Base-by-base conservation (phyloP, 2,113 vertebrate genomes). In the Cyphomyrus discorhynchus region DNA sequence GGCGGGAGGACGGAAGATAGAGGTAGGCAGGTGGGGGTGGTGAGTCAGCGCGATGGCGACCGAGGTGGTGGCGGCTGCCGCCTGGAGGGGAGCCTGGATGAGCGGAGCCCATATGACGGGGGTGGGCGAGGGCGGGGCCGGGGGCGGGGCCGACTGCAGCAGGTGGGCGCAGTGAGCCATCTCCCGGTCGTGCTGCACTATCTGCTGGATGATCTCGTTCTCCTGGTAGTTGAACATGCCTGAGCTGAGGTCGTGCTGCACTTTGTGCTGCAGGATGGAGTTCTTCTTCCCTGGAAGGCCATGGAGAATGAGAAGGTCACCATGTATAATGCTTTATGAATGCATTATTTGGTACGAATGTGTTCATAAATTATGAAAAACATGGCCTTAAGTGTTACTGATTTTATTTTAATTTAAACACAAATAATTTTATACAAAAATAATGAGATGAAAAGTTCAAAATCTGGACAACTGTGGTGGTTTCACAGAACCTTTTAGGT, bases 171-270 rank as follows among this genome's bases (percentile, higher is more conserved):
- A 97, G 88, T 98, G 97, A 3, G 98, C 98, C 98, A 99, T 99
- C 94, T 99, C 98, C 0, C 98, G 96, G 95, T 99, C 98, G 0
- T 99, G 98, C 92, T 98, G 98, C 91, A 99, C 98, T 0, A 99
- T 99, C 96, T 98, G 98, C 96, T 99, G 98, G 96, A 99, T 99
- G 93, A 99, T 99, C 96, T 98, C 98, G 0, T 95, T 99, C 94
- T 99, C 98, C 86, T 98, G 98, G 93, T 97, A 96, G 96, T 99
- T 98, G 92, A 98, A 96, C 86, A 97, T 97, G 4, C 98, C 98
- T 0, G 98, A 97, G 95, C 97, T 98, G 93, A 98, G 97, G 95
- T 99, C 98, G 15, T 98, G 97, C 93, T 98, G 98, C 90, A 99
- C 98, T 93, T 99, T 99, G 90, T 98, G 97, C 49, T 98, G 96